Evolutionary conservation across 2,888 invertebrate genomes (phyloP).

Genomic region (Andrena hattorfiana): DNA sequence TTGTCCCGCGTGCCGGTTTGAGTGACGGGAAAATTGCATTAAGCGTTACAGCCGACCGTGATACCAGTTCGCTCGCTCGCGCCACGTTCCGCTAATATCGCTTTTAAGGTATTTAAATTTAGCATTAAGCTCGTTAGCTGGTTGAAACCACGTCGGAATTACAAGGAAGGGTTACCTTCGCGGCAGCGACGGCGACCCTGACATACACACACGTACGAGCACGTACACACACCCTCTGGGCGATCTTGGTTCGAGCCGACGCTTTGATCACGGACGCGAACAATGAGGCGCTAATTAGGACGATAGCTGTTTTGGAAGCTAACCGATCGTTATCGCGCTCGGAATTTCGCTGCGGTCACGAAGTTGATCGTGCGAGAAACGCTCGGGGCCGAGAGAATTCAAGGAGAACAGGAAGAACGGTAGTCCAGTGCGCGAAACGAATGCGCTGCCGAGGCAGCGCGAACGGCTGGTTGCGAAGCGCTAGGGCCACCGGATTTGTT

Average conservation of each 20-base stretch:
- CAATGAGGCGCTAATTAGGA: constrained; percentile 57
- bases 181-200: constrained; percentile 27
- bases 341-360: constrained; percentile 43
- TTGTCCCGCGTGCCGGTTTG: constrained; percentile 44
- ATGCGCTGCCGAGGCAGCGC: background rate
- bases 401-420: background rate
- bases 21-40: constrained; percentile 67
- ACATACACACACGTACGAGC: constrained; percentile 1
- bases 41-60: constrained; percentile 48
- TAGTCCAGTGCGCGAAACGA: background rate
- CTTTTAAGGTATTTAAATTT: constrained; percentile 66
- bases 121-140: constrained; percentile 42
- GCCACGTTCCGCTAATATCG: constrained; percentile 48
- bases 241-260: constrained; percentile 25
- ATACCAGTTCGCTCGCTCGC: constrained; percentile 23
- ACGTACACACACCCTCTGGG: background rate
- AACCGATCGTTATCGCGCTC: constrained; percentile 38
- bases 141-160: constrained; percentile 17
- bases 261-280: constrained; percentile 58
- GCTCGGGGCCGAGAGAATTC: constrained; percentile 9
- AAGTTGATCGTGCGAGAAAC: constrained; percentile 20
- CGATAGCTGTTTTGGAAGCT: constrained; percentile 44
- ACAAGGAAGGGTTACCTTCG: constrained; percentile 19
- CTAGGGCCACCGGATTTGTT: too few species aligned
- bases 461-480: background rate